Evolutionary conservation across 2,888 invertebrate species (phyloP).

Genomic region (Melieria omissa): DNA sequence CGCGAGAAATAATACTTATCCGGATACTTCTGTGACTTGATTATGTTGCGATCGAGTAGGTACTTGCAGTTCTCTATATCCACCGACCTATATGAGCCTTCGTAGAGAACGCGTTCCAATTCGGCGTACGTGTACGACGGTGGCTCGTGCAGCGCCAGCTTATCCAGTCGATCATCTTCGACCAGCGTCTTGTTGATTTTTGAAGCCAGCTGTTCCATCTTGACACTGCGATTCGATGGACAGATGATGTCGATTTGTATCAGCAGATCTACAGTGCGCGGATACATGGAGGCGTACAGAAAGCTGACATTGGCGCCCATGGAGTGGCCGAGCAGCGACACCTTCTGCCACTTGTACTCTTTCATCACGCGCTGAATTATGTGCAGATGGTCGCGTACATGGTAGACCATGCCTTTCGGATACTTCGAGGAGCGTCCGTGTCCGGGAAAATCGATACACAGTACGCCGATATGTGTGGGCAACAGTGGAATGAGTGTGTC

Average conservation of each 20-base stretch:
- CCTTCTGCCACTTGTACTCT: constrained; percentile 76
- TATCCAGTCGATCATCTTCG: constrained; percentile 65
- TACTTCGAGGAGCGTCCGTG: constrained; percentile 78
- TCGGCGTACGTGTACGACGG: constrained; percentile 74
- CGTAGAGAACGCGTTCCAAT: constrained; percentile 70
- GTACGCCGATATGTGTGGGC: constrained; percentile 68
- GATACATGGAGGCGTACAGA: constrained; percentile 72
- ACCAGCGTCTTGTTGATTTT: constrained; percentile 67
- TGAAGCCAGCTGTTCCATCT: constrained; percentile 58
- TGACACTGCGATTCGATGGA: constrained; percentile 49
- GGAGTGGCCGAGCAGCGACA: constrained; percentile 77
- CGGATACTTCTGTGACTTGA: constrained; percentile 70
- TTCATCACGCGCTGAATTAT: constrained; percentile 71
- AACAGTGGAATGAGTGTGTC: constrained; percentile 75
- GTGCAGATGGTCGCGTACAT: constrained; percentile 66
- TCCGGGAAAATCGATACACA: constrained; percentile 78
- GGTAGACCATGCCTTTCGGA: constrained; percentile 70
- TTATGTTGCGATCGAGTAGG: constrained; percentile 71
- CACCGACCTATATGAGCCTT: constrained; percentile 71
- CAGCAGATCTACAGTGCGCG: constrained; percentile 63
- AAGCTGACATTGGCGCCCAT: constrained; percentile 74
- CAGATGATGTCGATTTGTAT: constrained; percentile 62
- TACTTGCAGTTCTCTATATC: constrained; percentile 70
- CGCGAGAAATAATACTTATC: constrained; percentile 70
- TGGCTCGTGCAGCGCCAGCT: constrained; percentile 67